These are phyloP conservation scores for Sminthurides bifidus DNA, from an alignment of 1,140 invertebrate species.

Conservation along the genomic window DNA sequence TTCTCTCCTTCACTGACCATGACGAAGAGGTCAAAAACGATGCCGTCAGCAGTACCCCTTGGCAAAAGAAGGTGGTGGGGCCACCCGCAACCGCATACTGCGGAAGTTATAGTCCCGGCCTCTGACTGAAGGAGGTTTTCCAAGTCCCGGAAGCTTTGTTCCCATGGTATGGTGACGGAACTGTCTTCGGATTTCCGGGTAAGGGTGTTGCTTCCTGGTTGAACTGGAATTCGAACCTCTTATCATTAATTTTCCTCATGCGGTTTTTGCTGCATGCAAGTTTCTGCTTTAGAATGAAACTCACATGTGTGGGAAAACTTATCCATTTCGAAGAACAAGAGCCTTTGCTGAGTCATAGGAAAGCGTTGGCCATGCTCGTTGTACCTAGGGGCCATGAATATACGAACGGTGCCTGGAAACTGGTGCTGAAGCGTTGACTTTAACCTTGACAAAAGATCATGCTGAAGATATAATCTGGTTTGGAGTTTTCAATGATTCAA, in stretches of 20 bases:
- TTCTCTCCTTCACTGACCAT: slow-evolving; percentile 29
- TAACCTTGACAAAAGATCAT: too few species aligned
- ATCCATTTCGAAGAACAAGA: slow-evolving; percentile 63
- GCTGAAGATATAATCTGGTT: slow-evolving; percentile 35
- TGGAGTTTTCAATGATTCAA: not conserved
- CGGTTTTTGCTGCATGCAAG: not conserved
- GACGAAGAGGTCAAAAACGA: slow-evolving; percentile 33
- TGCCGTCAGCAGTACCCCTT: slow-evolving; percentile 29
- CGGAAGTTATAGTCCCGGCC: not conserved
- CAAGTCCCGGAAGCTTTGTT: slow-evolving; percentile 6
- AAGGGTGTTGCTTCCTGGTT: slow-evolving; percentile 4
- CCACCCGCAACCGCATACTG: slow-evolving; percentile 32
- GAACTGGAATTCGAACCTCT: slow-evolving; percentile 4
- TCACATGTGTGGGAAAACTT: slow-evolving; percentile 45
- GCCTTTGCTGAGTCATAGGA: slow-evolving; percentile 50
- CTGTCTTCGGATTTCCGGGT: slow-evolving; percentile 2
- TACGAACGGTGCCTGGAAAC: slow-evolving; percentile 51
- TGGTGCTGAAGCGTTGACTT: not conserved
- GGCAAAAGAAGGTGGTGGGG: slow-evolving; percentile 34
- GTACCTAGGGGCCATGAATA: slow-evolving; percentile 57
- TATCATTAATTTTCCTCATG: not conserved
- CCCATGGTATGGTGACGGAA: slow-evolving; percentile 9
- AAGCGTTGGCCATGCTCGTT: slow-evolving; percentile 55
- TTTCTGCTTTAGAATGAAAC: slow-evolving; percentile 1
- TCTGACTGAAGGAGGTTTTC: not conserved